Conservation (phyloP, 2,797 vertebrate genomes). For the Etheostoma nigrum region DNA sequence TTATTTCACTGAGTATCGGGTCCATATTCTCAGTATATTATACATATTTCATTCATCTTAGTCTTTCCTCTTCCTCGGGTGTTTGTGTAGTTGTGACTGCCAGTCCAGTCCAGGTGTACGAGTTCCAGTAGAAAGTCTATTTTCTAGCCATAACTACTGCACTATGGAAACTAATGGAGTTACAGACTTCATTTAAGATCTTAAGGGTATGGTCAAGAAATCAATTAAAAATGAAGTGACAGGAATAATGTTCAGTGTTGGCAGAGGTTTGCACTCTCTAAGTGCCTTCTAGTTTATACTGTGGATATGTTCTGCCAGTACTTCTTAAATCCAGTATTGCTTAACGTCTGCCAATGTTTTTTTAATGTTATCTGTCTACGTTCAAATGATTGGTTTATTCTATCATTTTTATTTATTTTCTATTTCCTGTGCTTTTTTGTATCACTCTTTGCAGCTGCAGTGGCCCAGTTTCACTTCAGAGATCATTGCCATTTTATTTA, state of each 20-base stretch:
- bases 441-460: neutral
- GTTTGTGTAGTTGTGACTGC: neutral
- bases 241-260: conserved; percentile 42
- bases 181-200: conserved; percentile 21
- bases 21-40: neutral
- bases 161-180: conserved; percentile 32
- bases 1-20: conserved; percentile 13
- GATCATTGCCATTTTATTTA: conserved; percentile 1
- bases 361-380: neutral
- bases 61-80: neutral
- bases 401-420: neutral
- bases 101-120: neutral
- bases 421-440: neutral
- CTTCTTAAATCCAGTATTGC: conserved; percentile 1
- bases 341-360: conserved; percentile 10
- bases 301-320: neutral
- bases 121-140: conserved; percentile 5
- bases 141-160: conserved; percentile 22
- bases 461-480: neutral
- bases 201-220: conserved; percentile 10
- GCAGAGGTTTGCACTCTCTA: conserved; percentile 18
- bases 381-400: neutral
- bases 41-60: neutral
- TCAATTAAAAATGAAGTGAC: conserved; percentile 44
- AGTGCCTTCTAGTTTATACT: conserved; percentile 22